Base-by-base conservation (phyloP, 2,113 vertebrate species). In the Columba janthina region DNA sequence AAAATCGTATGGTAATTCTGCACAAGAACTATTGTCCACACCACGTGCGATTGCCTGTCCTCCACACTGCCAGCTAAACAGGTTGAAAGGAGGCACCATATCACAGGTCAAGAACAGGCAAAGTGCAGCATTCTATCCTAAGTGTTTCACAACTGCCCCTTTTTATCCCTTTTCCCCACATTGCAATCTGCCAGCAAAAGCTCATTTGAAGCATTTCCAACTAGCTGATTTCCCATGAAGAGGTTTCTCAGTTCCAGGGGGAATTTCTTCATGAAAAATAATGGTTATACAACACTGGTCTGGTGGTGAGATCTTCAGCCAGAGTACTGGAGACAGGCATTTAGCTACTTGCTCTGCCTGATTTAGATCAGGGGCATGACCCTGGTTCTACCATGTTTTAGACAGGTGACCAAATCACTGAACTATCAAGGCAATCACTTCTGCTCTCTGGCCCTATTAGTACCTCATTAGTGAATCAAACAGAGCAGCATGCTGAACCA, bases 401-500 rank as follows among this genome's bases (percentile, higher is more conserved):
- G 80, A 64, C 64, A 80, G 90, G 60, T 94, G 88, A 60, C 89
- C 83, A 93, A 81, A 90, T 80, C 51, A 32, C 72, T 90, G 89
- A 88, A 65, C 79, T 96, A 90, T 94, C 94, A 92, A 92, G 89
- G 70, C 83, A 94, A 92, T 94, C 60, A 20, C 57, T 92, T 66
- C 73, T 93, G 60, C 73, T 94, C 89, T 67, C 83, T 94, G 83
- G 84, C 61, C 85, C 60, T 84, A 58, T 93, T 93, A 90, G 80
- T 92, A 89, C 58, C 83, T 93, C 83, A 92, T 93, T 92, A 96
- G 72, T 60, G 76, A 95, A 93, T 74, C 56, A 96, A 94, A 95
- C 73, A 79, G 82, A 90, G 88, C 28, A 0, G 50, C 85, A 85
- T 1, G 4, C 10, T 93, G 94, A 83, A 32, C 18, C 81, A 36